Base-by-base conservation (phyloP, 2,113 vertebrate genomes). In the Takifugu flavidus region DNA sequence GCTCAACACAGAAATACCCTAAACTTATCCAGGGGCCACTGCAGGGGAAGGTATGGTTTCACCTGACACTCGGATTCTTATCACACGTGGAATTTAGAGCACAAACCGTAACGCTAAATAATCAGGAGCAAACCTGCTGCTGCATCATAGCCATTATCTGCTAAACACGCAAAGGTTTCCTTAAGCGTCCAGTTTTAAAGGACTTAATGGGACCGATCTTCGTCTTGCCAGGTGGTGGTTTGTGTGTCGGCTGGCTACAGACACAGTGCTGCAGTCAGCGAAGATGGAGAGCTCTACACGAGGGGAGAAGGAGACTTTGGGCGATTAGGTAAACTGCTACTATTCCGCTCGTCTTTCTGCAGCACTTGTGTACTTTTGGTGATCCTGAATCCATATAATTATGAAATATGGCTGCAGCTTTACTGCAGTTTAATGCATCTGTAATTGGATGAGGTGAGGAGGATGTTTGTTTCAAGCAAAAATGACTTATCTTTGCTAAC, bases 301-400 rank as follows among this genome's bases (percentile, higher is more conserved):
- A 92, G 92, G 92, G 92, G 92, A 0, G 92, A 93, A 77, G 92
- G 92, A 59, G 92, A 93, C 52, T 93, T 93, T 56, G 92, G 92
- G 13, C 70, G 91, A 77, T 81, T 93, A 29, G 91, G 91, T 92
- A 53, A 70, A 55, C 60, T 7, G 20, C 50, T 51, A 10, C 44
- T 4, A 13, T 13, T 8, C n/a, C 3, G 15, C 5, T 49, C 34
- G 46, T 4, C 14, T 5, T 5, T 3, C 44, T 45, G 2, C 44
- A 43, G 42, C 13, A 6, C 42, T 1, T 5, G 5, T 43, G 42
- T 43, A 12, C 12, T 6, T 8, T 43, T 6, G 6, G 42, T 43
- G 42, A 43, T 43, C 6, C 6, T 8, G 42, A 13, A 1, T 43
- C 13, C 6, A 43, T 20, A 20, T 20, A 20, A 20, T 20, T 20